Evolutionary conservation across 2,797 vertebrate species (phyloP), one percentile per base, ranked within the genome.

Genomic region (Crax fasciolata): DNA sequence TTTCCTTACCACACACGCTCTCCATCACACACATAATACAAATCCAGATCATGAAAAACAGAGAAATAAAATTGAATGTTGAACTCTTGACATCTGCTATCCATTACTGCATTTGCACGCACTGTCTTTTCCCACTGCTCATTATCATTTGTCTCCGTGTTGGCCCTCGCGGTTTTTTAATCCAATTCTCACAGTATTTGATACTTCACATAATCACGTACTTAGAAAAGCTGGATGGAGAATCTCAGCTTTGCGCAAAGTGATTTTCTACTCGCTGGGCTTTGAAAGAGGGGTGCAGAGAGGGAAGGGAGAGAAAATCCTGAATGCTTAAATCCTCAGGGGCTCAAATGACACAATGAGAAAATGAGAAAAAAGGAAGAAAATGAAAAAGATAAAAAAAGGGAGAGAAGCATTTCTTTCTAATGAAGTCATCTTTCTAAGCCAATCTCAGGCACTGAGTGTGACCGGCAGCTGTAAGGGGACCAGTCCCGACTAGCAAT

Each of bases 41-140:
- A 91, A 84, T 43, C 10, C 74, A 95, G 93, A 72, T 96, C 93
- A 92, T 93, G 93, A 95, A 95, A 57, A 95, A 55, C 67, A 92
- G 92, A 73, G 93, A 84, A 96, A 95, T 89, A 84, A 95, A 95
- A 95, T 65, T 90, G 74, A 81, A 61, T 35, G 77, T 44, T 93
- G 95, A 96, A 94, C 94, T 89, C 86, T 24, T 96, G 96, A 94
- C 96, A 96, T 93, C 84, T 79, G 74, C 96, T 87, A 93, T 67
- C 96, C 92, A 95, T 97, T 96, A 95, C 86, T 35, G 83, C 90
- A 82, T 96, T 96, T 94, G 94, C 38, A 65, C 1, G 16, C 65
- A 73, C 87, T 71, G 76, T 21, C 87, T 90, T 73, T 65, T 84
- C 91, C 91, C 79, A 58, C 76, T 88, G 90, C 85, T 96, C 77